Conservation (phyloP, 2,888 invertebrate genomes). For the Buathra laborator region DNA sequence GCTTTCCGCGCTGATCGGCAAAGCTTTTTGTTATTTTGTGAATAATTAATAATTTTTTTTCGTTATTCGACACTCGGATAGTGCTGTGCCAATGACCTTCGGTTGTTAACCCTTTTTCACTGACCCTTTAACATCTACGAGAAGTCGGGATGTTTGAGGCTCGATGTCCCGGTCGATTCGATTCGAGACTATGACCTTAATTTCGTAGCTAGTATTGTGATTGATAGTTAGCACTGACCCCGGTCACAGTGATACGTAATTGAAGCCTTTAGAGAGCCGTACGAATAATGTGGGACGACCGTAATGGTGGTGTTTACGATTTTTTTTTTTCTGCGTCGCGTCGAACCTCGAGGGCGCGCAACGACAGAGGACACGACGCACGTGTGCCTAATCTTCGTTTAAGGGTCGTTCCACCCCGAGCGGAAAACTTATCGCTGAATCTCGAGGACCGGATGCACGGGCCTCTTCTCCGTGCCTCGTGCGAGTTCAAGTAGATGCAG, state of each 20-base stretch:
- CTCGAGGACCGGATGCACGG: constrained; percentile 60
- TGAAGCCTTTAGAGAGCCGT: constrained; percentile 60
- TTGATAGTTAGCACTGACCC: constrained; percentile 69
- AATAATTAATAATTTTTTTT: neutral
- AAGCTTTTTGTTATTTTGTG: neutral
- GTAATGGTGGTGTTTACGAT: constrained; percentile 43
- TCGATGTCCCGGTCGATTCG: constrained; percentile 55
- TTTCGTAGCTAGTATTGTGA: constrained; percentile 65
- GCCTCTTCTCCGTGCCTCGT: constrained; percentile 31
- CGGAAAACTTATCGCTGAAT: constrained; percentile 32
- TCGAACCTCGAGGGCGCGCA: constrained; percentile 1
- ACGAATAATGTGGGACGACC: constrained; percentile 54
- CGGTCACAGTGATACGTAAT: constrained; percentile 62
- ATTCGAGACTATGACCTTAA: constrained; percentile 64
- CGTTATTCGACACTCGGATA: neutral
- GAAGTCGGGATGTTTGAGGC: constrained; percentile 6
- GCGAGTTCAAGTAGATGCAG: constrained; percentile 61
- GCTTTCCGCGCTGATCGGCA: neutral
- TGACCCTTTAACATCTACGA: neutral
- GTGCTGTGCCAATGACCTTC: neutral
- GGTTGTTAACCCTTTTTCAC: neutral
- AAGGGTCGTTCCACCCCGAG: constrained; percentile 38
- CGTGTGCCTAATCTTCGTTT: constrained; percentile 46
- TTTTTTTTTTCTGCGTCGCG: neutral
- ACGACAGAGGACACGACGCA: neutral